A percentile compares a stretch with the other conserved stretches of the same genome.
Evolutionary conservation across 2,113 vertebrate genomes (phyloP).

Genomic region (Gobius niger): DNA sequence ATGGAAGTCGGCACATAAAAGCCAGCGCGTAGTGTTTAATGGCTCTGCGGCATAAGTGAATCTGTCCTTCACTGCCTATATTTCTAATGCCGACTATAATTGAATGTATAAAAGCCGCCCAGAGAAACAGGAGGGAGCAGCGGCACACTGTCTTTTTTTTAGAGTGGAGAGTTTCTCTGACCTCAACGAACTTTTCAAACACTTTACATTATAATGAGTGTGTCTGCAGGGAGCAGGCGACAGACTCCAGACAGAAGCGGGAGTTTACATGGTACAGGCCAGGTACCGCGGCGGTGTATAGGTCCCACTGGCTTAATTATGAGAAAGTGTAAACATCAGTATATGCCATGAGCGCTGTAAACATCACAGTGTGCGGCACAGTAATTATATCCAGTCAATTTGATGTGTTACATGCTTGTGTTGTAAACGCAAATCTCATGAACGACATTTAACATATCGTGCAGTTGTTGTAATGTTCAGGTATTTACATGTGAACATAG

Average conservation of each 20-base stretch:
- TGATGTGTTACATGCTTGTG: too few relatives aligned
- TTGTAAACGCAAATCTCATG: too few relatives aligned
- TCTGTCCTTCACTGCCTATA: neutral
- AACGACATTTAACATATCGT: too few relatives aligned
- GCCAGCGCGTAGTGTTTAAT: neutral
- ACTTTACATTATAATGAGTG: neutral
- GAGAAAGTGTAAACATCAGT: neutral
- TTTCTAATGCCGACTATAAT: constrained; percentile 5
- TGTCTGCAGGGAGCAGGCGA: neutral
- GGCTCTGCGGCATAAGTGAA: constrained; percentile 3
- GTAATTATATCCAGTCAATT: too few relatives aligned
- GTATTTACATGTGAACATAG: too few relatives aligned
- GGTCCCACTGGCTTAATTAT: neutral
- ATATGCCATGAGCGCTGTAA: too few relatives aligned
- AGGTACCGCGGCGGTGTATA: neutral
- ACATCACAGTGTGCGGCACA: too few relatives aligned
- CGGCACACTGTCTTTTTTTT: neutral
- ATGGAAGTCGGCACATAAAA: constrained; percentile 1
- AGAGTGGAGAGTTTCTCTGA: neutral
- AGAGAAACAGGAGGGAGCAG: neutral
- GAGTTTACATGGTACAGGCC: neutral
- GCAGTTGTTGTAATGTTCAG: too few relatives aligned
- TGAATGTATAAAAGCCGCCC: neutral
- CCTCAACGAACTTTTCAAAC: neutral
- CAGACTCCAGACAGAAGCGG: neutral